Conservation (phyloP, 1,140 invertebrate species). For the Laodelphax striatellus region DNA sequence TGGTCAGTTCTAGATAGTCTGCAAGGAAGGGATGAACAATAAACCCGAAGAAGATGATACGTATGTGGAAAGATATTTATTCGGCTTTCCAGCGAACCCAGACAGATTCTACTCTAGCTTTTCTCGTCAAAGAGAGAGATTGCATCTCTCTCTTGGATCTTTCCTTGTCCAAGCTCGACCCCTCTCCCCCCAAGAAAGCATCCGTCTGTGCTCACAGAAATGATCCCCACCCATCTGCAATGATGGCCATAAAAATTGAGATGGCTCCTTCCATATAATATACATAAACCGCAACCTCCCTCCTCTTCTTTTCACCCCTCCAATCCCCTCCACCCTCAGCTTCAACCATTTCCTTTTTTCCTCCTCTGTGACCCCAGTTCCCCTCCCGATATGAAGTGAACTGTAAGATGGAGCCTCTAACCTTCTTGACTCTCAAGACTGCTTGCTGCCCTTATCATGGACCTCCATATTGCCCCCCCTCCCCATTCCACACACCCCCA, state of each 20-base stretch:
- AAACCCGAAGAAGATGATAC: no score
- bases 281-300: constrained; percentile 3
- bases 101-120: no score
- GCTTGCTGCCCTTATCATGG: constrained; percentile 11
- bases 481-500: background rate
- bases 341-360: no score
- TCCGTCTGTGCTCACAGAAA: constrained; percentile 8
- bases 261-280: constrained; percentile 8
- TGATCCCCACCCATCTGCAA: constrained; percentile 14
- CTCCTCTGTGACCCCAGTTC: no score
- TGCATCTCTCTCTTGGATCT: no score
- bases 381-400: no score
- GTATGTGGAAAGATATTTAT: no score
- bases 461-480: constrained; percentile 14
- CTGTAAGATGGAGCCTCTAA: background rate
- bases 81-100: no score
- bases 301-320: background rate
- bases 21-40: no score
- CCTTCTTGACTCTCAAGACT: background rate
- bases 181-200: background rate
- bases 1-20: no score
- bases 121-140: no score
- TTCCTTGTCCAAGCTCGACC: background rate
- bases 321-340: no score
- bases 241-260: constrained; percentile 17